phyloP scores from a whole-genome alignment of 2,113 vertebrate genomes.

The Nematolebias whitei region DNA sequence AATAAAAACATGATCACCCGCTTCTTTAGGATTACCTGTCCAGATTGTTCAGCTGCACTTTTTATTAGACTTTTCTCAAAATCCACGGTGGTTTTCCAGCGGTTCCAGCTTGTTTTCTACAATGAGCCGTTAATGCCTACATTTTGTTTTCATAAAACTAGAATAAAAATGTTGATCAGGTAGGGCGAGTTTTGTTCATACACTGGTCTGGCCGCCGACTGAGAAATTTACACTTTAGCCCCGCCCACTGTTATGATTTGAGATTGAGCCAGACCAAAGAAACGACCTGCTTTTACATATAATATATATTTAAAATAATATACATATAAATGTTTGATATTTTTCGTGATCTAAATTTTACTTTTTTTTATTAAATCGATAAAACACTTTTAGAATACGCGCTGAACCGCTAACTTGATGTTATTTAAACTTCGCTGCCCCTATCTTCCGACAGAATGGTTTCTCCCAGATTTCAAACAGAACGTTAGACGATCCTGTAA shows the following conservation, averaged over 20 bases:
- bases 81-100: no score
- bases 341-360: not conserved
- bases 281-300: not conserved
- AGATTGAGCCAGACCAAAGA: constrained; percentile 49
- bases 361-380: no score
- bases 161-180: not conserved
- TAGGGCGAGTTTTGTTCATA: not conserved
- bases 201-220: not conserved
- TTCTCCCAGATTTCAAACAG: constrained; percentile 49
- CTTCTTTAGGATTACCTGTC: no score
- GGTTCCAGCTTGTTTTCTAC: no score
- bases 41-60: not conserved
- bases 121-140: constrained; percentile 6
- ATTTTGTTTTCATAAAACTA: constrained; percentile 5
- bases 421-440: not conserved
- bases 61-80: no score
- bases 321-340: not conserved
- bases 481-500: constrained; percentile 20
- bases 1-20: no score
- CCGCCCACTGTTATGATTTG: constrained; percentile 65
- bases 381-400: not conserved
- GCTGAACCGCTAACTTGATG: not conserved
- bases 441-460: constrained; percentile 15
- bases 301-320: no score
- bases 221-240: not conserved